A percentile compares a stretch with the other conserved stretches of the same genome.
Conservation (phyloP, 2,888 invertebrate genomes). For the Strigamia maritima region DNA sequence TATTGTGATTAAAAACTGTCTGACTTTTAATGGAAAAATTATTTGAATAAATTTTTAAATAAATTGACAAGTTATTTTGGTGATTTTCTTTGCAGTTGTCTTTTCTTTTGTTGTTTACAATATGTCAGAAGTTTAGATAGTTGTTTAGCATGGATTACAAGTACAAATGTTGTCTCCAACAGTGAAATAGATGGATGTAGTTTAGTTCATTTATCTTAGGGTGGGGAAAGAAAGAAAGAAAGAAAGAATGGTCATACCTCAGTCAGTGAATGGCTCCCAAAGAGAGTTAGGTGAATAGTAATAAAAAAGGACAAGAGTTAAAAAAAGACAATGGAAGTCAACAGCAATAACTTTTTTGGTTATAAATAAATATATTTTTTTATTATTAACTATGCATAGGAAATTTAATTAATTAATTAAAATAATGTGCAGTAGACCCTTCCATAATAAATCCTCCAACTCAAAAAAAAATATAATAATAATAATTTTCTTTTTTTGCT, state of each 20-base stretch:
- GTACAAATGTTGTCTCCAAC: constrained; percentile 3
- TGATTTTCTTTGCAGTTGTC: neutral
- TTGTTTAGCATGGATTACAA: neutral
- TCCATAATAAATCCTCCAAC: neutral
- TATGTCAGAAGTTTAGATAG: neutral
- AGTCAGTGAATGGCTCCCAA: too few relatives aligned
- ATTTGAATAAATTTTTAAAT: too few relatives aligned
- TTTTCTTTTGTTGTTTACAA: neutral
- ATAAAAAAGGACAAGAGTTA: neutral
- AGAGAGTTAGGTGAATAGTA: neutral
- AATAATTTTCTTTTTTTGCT: neutral
- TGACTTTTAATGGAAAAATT: too few relatives aligned
- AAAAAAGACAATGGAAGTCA: too few relatives aligned
- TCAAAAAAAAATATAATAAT: neutral
- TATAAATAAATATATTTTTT: too few relatives aligned
- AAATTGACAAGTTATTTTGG: too few relatives aligned
- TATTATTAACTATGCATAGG: too few relatives aligned
- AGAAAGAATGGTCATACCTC: too few relatives aligned
- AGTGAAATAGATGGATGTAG: neutral
- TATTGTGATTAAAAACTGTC: too few relatives aligned
- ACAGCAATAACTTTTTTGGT: too few relatives aligned
- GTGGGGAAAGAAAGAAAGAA: neutral
- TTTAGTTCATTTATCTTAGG: neutral
- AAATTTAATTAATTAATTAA: too few relatives aligned
- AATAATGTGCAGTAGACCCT: neutral